These are phyloP conservation scores for Alcis repandata DNA, from an alignment of 2,888 invertebrate species.

Conservation along the genomic window DNA sequence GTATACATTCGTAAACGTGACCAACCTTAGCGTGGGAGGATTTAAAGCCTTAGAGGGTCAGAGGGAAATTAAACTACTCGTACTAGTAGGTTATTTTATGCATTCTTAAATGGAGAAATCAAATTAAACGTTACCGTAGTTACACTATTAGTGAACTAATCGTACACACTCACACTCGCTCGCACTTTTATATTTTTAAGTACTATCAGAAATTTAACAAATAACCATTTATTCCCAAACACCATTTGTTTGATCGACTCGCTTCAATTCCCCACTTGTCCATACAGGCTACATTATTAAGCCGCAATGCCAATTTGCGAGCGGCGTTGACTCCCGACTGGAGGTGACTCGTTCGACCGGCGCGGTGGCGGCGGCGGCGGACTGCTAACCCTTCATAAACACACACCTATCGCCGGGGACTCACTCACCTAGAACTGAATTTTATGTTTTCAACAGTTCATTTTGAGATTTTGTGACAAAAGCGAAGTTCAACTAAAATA, in stretches of 20 bases:
- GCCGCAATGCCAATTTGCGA: conserved; percentile 18
- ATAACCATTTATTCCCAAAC: neutral
- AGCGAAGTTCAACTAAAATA: too few relatives aligned
- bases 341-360: conserved; percentile 25
- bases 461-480: too few relatives aligned
- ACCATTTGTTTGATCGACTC: neutral
- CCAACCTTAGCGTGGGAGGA: too few relatives aligned
- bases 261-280: neutral
- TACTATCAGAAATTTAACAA: neutral
- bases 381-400: conserved; percentile 26
- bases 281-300: conserved; percentile 9
- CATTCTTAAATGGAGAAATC: too few relatives aligned
- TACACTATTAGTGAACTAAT: too few relatives aligned
- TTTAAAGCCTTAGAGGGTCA: too few relatives aligned
- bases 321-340: neutral
- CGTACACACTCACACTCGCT: too few relatives aligned
- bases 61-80: too few relatives aligned
- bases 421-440: conserved; percentile 10
- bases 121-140: too few relatives aligned
- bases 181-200: too few relatives aligned
- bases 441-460: neutral
- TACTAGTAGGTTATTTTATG: too few relatives aligned
- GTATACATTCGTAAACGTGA: too few relatives aligned
- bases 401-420: conserved; percentile 13
- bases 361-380: conserved; percentile 12